Evolutionary conservation across 35 echinoderm and acorn worm species (phyloP), one percentile per base, ranked within the genome.

Genomic region (Ophiothrix spiculata): DNA sequence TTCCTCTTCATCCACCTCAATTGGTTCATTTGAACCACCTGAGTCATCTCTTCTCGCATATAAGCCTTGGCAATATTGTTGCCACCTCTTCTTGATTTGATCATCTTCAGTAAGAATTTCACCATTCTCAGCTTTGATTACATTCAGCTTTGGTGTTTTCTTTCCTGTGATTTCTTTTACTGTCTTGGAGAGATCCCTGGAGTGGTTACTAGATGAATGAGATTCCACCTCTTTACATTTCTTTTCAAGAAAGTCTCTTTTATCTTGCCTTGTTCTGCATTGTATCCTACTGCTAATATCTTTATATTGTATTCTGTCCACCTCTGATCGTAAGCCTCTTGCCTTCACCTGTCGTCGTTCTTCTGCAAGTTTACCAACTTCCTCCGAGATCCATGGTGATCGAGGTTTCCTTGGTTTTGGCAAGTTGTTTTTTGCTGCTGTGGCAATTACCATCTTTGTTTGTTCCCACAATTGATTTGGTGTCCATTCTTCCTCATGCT

Each of bases 81-180:
- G 42, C 42, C 42, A 49, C 42, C 42, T 49, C 42, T n/a, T n/a
- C n/a, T n/a, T n/a, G n/a, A n/a, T n/a, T n/a, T n/a, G n/a, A n/a
- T n/a, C n/a, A n/a, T n/a, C n/a, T n/a, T n/a, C n/a, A n/a, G n/a
- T n/a, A n/a, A n/a, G n/a, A n/a, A n/a, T n/a, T n/a, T n/a, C n/a
- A n/a, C n/a, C n/a, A n/a, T n/a, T n/a, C n/a, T n/a, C n/a, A 10
- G 42, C 42, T 49, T 49, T 49, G 6, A 49, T 19, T n/a, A n/a
- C n/a, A n/a, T n/a, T n/a, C 60, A 69, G 25, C 60, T 69, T 69
- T 69, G 60, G 60, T n/a, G 60, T 69, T n/a, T 25, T 69, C 60
- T 12, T 69, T 28, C 60, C 60, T 15, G 60, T 69, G 42, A 49
- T 49, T 49, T 49, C 42, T 49, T 6, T 49, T 19, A 49, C 42